phyloP scores from a whole-genome alignment of 2,888 invertebrate genomes.

The Theristus sp. region DNA sequence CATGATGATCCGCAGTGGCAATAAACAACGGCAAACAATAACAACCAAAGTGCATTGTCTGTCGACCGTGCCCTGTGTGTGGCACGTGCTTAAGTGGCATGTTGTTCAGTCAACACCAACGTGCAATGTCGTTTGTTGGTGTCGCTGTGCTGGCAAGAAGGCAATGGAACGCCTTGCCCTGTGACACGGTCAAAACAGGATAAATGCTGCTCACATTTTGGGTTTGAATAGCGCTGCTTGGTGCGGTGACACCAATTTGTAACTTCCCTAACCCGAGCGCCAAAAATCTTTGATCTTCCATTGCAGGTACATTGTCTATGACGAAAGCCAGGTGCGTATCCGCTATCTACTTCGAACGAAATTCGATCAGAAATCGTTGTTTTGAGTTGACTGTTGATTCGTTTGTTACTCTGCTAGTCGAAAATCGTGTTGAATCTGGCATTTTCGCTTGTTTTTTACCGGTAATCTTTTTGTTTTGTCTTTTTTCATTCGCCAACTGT shows the following conservation, averaged over 20 bases:
- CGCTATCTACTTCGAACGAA: slow-evolving; percentile 68
- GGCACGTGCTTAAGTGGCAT: too few relatives aligned
- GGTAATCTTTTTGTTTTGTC: not conserved
- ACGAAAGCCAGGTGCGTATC: slow-evolving; percentile 75
- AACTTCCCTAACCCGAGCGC: too few relatives aligned
- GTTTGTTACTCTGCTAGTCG: not conserved
- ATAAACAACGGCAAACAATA: too few relatives aligned
- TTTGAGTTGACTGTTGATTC: slow-evolving; percentile 2
- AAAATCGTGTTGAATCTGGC: too few relatives aligned
- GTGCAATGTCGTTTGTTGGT: not conserved
- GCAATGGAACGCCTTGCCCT: not conserved
- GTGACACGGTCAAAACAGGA: too few relatives aligned
- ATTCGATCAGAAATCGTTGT: slow-evolving; percentile 52
- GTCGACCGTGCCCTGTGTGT: too few relatives aligned
- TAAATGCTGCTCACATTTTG: not conserved
- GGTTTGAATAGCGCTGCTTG: not conserved
- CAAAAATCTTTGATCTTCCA: too few relatives aligned
- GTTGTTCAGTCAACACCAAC: too few relatives aligned
- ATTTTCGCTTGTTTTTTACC: not conserved
- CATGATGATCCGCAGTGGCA: too few relatives aligned
- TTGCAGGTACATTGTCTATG: slow-evolving; percentile 57
- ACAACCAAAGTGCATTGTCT: too few relatives aligned
- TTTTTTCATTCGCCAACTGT: too few relatives aligned
- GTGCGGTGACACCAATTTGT: too few relatives aligned
- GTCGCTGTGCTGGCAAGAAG: not conserved